Base-by-base conservation (phyloP, 2,888 invertebrate species). In the Cyaniris semiargus region DNA sequence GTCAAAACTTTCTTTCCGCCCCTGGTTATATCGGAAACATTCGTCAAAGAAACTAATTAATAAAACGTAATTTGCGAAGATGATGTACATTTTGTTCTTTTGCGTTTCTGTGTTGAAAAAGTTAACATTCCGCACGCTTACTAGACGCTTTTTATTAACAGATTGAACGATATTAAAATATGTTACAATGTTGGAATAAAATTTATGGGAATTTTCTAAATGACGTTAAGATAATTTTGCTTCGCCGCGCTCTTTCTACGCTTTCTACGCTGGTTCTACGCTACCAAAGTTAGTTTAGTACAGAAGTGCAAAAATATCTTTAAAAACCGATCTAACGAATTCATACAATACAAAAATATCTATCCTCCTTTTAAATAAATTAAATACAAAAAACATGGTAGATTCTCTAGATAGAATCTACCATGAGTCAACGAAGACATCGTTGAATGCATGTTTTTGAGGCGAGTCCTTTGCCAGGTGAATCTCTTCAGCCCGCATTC, bases 41-140 rank as follows among this genome's bases (percentile, higher is more conserved):
- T 72, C 44, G 44, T 72, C 72, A 44, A 72, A 72, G 72, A 23
- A 44, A 44, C 6, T 72, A 44, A 72, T 72, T 44, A 72, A 23
- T 21, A 71, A 21, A 71, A 71, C 38, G 38, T 44, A 44, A 71
- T 72, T 72, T n/a, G 38, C 23, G 18, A 34, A 70, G 8, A 70
- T 3, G 18, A 38, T 70, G 27, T n/a, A 38, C 7, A 44, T 21
- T 13, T 13, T 66, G 13, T 10, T 23, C 7, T 21, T 58, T n/a
- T n/a, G 21, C 7, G 13, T 60, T 23, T 10, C 23, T 23, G 13
- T 4, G 13, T 23, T 13, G 21, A 0, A 44, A 0, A 34, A 34
- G 34, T 60, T 23, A 58, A 58, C 13, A 58, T 58, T 58, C 53
- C 53, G 5, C 0, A 53, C 5, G 18, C 1, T 53, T 53, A 15